These are phyloP conservation scores for Arizona elegans DNA, from an alignment of 2,113 vertebrate genomes.

Conservation along the genomic window DNA sequence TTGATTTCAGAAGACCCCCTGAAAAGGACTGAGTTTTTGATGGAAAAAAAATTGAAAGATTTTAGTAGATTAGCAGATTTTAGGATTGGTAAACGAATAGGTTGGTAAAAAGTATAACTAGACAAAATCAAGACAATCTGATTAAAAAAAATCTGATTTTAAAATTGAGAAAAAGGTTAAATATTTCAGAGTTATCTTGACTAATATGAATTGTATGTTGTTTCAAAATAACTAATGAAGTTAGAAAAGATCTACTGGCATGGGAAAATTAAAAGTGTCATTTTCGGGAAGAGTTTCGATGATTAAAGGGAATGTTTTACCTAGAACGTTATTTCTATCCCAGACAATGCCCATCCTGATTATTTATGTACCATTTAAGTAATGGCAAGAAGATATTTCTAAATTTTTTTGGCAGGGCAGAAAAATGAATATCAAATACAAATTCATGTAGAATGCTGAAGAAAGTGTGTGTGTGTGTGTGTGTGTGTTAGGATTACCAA, in stretches of 20 bases:
- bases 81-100: background rate
- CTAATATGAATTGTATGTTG: background rate
- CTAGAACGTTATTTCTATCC: background rate
- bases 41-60: no score
- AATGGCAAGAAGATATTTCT: background rate
- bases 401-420: no score
- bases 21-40: background rate
- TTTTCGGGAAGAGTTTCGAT: background rate
- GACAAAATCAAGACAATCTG: background rate
- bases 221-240: background rate
- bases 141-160: no score
- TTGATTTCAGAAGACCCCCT: background rate
- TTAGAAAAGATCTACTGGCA: background rate
- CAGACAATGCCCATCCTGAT: background rate
- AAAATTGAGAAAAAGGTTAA: background rate
- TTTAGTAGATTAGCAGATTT: background rate
- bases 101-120: background rate
- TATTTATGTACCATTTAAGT: background rate
- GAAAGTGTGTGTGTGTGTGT: no score
- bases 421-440: no score
- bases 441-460: no score
- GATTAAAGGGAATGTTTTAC: background rate
- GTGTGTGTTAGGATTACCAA: no score
- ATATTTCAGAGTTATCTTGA: background rate
- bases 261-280: background rate